phyloP scores from a whole-genome alignment of 2,797 vertebrate genomes.

The Phalanger gymnotis region DNA sequence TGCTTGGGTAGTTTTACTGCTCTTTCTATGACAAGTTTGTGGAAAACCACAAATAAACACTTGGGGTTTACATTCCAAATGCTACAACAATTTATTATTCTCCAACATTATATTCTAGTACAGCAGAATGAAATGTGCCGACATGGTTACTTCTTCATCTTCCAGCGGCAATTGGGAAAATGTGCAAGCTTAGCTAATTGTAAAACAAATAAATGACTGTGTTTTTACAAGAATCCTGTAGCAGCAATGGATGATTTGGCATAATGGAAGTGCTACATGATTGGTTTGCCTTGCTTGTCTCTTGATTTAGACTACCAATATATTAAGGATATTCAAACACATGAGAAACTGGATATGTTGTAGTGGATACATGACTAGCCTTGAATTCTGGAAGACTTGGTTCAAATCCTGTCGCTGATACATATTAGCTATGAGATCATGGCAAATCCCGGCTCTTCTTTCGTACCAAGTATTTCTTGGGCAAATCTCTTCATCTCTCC shows the following conservation, averaged over 20 bases:
- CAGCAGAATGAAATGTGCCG: slow-evolving; percentile 68
- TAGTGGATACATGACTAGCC: neutral
- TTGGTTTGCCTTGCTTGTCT: slow-evolving; percentile 45
- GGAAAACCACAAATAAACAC: slow-evolving; percentile 59
- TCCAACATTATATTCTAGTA: slow-evolving; percentile 72
- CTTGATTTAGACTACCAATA: slow-evolving; percentile 50
- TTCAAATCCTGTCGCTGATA: neutral
- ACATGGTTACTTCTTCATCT: slow-evolving; percentile 66
- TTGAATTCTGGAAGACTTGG: neutral
- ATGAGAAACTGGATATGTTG: slow-evolving; percentile 45
- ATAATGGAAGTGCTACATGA: neutral
- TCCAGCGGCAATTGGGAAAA: slow-evolving; percentile 68
- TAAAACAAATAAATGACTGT: slow-evolving; percentile 43
- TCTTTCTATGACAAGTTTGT: slow-evolving; percentile 56
- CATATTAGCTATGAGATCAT: neutral
- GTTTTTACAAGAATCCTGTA: slow-evolving; percentile 60
- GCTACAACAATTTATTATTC: slow-evolving; percentile 67
- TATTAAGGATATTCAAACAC: slow-evolving; percentile 56
- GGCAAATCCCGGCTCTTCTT: neutral
- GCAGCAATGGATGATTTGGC: slow-evolving; percentile 47
- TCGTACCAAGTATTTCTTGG: neutral
- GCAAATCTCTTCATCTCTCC: neutral
- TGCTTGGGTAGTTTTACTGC: slow-evolving; percentile 58
- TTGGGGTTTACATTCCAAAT: slow-evolving; percentile 59
- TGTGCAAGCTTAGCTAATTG: slow-evolving; percentile 65